Base-by-base conservation (phyloP, 2,888 invertebrate species). In the Drosophila sordidula region DNA sequence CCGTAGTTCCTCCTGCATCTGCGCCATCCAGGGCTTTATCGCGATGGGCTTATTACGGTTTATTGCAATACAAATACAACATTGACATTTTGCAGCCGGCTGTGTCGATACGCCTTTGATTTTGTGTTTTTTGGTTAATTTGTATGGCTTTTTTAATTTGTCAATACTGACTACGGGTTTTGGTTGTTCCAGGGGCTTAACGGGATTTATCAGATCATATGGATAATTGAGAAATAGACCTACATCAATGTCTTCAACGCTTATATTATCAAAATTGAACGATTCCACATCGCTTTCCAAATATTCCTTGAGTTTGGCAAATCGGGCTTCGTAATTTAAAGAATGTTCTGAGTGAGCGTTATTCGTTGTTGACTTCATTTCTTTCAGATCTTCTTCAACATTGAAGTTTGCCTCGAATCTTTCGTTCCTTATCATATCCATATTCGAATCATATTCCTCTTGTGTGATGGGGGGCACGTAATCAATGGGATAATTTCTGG, bases 1-100 rank as follows among this genome's bases (percentile, higher is more conserved):
- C 8, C 69, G 69, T 8, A 57, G 25, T 8, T 87, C 62, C 6
- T 9, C 32, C 25, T 45, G 57, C 75, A 85, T 78, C 26, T 70
- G 16, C 1, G 11, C 32, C 0, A 87, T 59, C 9, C 74, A 64
- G 3, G 70, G 61, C 4, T 72, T 62, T n/a, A 78, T 70, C 5
- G 42, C 39, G 1, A 11, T 25, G 3, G 38, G 16, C 6, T 1
- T n/a, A 36, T 69, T 22, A 38, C 45, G 49, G 29, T 55, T 4
- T 1, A 80, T 34, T 2, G 18, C 6, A 6, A 14, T 16, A 32
- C 82, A 87, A 39, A 82, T 62, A 25, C 44, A 51, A 29, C 82
- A 82, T 0, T 25, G 18, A 1, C 16, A 47, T 4, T 22, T 22
- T 3, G 16, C 32, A 2, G 12, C 2, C 0, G 25, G 1, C 3